Base-by-base conservation (phyloP, 2,113 vertebrate species). In the Mormyrus lacerda region DNA sequence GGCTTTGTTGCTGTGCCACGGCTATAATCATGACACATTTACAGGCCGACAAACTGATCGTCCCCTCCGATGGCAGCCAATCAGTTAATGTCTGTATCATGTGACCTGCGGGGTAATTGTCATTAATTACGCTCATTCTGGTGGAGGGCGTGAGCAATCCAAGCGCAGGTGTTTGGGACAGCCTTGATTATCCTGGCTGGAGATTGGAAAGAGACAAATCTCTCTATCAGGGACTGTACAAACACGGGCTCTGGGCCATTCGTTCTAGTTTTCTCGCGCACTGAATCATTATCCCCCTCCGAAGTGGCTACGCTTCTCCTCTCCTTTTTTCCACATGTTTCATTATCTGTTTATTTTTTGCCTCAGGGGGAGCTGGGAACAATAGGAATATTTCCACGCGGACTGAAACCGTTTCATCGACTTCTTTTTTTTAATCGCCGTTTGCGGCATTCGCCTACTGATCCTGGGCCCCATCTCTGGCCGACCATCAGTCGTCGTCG, bases 41-140 rank as follows among this genome's bases (percentile, higher is more conserved):
- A 95, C 95, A 94, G 94, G 93, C 93, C 92, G 95, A 95, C 95
- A 95, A 94, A 94, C 92, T 84, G 91, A 89, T 83, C 92, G 92
- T 92, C 93, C 93, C 92, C 88, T 93, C 92, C 91, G 92, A 94
- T 94, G 95, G 93, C 94, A 93, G 91, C 93, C 95, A 95, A 96
- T 96, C 95, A 92, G 94, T 96, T 95, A 93, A 93, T 95, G 95
- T 96, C 95, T 94, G 93, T 95, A 95, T 94, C 93, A 91, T 95
- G 96, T 95, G 95, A 96, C 95, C 95, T 95, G 94, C 92, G 93
- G 94, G 94, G 94, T 96, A 95, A 96, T 96, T 95, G 95, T 96
- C 96, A 96, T 96, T 96, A 96, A 96, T 96, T 96, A 95, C 94
- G 91, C 95, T 96, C 96, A 96, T 96, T 96, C 95, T 92, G 92